phyloP scores from a whole-genome alignment of 2,888 invertebrate genomes.

The Morpho helenor region DNA sequence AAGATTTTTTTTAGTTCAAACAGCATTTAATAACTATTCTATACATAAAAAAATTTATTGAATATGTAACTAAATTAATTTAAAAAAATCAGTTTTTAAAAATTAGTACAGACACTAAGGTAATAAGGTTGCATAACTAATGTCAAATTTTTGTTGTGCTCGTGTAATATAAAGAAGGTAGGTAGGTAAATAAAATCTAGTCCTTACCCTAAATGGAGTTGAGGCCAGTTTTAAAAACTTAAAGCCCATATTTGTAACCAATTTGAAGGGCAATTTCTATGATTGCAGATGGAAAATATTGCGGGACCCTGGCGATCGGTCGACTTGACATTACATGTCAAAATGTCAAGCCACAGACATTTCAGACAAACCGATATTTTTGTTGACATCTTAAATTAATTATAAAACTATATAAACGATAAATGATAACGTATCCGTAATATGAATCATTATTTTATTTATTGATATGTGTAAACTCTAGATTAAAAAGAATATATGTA shows the following conservation, averaged over 20 bases:
- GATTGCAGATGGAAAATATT: neutral
- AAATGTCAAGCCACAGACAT: neutral
- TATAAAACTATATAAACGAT: no score
- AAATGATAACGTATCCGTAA: no score
- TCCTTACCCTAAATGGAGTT: slow-evolving; percentile 60
- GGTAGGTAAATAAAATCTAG: slow-evolving; percentile 19
- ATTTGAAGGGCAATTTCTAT: slow-evolving; percentile 21
- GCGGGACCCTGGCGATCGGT: slow-evolving; percentile 33
- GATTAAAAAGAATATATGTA: neutral
- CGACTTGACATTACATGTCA: slow-evolving; percentile 25
- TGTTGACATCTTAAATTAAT: no score
- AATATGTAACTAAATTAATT: neutral
- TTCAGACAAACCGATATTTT: neutral
- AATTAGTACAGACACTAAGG: slow-evolving; percentile 3
- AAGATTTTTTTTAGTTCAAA: no score
- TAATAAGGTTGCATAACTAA: slow-evolving; percentile 27
- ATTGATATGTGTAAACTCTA: neutral
- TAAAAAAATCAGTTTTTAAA: slow-evolving; percentile 1
- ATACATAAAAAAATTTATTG: no score
- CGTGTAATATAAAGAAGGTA: neutral
- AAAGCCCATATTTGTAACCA: slow-evolving; percentile 54
- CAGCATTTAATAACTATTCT: no score
- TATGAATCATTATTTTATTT: no score
- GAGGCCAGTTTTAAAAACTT: slow-evolving; percentile 67
- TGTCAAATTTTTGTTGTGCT: slow-evolving; percentile 7